Conservation (phyloP, 2,113 vertebrate species). For the Nyctibius bracteatus region DNA sequence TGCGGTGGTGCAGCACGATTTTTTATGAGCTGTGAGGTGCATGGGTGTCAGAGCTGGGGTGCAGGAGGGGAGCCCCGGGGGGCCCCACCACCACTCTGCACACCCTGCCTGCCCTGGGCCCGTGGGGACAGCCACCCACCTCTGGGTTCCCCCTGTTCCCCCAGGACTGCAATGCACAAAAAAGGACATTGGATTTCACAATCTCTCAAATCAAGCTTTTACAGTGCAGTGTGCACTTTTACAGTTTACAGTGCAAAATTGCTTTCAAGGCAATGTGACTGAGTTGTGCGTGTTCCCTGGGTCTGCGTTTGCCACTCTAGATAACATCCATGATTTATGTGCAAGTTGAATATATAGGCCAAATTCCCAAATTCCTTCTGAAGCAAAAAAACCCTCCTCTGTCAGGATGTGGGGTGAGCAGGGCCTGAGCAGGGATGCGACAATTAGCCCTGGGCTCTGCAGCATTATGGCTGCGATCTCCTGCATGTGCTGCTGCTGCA, state of each 20-base stretch:
- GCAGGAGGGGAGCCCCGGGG: accelerated
- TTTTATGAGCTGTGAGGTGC: background rate
- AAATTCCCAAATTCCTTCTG: background rate
- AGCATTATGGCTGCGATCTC: background rate
- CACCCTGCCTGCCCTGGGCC: accelerated
- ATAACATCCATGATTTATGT: background rate
- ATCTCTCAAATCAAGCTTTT: background rate
- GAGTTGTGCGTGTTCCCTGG: background rate
- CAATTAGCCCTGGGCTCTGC: background rate
- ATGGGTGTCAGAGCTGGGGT: background rate
- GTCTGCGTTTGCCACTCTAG: background rate
- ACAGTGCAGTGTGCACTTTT: too few species aligned
- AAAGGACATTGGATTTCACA: background rate
- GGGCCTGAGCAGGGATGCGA: background rate
- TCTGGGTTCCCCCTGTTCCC: background rate
- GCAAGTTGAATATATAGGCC: background rate
- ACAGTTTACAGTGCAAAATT: too few species aligned
- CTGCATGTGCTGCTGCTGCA: background rate
- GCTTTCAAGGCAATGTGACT: background rate
- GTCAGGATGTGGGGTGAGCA: background rate
- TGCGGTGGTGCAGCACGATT: background rate
- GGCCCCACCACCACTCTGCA: accelerated
- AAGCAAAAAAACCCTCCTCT: background rate
- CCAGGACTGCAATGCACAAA: background rate
- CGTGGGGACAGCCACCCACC: background rate